Conservation (phyloP, 2,113 vertebrate genomes). For the Pollachius pollachius region DNA sequence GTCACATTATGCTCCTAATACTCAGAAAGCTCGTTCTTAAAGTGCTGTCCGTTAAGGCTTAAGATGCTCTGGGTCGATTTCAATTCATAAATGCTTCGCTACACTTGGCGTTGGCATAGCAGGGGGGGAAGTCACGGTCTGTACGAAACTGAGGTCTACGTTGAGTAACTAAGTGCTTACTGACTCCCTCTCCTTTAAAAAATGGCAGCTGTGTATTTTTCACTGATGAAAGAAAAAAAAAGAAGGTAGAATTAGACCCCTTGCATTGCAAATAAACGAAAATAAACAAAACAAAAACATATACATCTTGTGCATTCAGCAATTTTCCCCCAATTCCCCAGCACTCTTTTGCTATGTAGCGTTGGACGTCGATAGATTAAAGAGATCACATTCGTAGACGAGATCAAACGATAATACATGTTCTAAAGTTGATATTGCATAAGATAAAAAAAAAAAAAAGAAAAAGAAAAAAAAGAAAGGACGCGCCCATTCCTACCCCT, state of each 20-base stretch:
- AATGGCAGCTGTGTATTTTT: constrained; percentile 29
- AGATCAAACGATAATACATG: constrained; percentile 28
- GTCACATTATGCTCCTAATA: too few relatives aligned
- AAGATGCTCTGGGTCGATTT: neutral
- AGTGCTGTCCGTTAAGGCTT: neutral
- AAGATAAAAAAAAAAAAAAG: constrained; percentile 17
- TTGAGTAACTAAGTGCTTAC: constrained; percentile 36
- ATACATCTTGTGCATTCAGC: constrained; percentile 44
- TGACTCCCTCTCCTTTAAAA: constrained; percentile 29
- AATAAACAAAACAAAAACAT: constrained; percentile 31
- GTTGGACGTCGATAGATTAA: constrained; percentile 19
- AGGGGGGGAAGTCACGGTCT: constrained; percentile 3
- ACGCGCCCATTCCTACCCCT: neutral
- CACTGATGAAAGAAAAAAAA: constrained; percentile 22
- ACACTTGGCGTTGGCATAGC: neutral
- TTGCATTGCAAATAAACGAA: neutral
- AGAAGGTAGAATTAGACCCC: constrained; percentile 18
- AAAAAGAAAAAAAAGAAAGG: constrained; percentile 1
- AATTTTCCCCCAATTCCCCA: constrained; percentile 29
- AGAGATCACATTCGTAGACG: constrained; percentile 34
- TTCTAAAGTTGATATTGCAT: constrained; percentile 30
- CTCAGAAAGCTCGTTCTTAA: neutral
- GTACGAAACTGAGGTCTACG: constrained; percentile 22
- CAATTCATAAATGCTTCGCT: too few relatives aligned
- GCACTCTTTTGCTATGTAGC: constrained; percentile 8